Conservation (phyloP, 2,113 vertebrate species). For the Tachuris rubrigastra region DNA sequence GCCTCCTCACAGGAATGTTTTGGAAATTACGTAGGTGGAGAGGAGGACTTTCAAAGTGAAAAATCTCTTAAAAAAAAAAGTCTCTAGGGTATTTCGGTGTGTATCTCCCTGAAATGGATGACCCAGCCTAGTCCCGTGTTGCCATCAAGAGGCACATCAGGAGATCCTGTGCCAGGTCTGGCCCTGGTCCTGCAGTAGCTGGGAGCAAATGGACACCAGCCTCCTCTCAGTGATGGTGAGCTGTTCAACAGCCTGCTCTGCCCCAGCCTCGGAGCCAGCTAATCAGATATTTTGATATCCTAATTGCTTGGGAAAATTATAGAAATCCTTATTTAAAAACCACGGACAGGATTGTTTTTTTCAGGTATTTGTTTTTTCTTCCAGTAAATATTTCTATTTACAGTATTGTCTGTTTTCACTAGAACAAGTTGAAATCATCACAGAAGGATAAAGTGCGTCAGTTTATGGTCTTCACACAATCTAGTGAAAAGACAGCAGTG, state of each 20-base stretch:
- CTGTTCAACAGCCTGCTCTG: not conserved
- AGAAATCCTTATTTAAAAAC: not conserved
- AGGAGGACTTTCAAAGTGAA: not conserved
- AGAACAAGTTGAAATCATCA: constrained; percentile 99
- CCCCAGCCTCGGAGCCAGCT: not conserved
- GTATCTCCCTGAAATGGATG: not conserved
- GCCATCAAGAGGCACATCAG: not conserved
- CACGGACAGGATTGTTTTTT: not conserved
- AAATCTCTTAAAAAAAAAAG: not conserved
- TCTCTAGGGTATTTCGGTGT: not conserved
- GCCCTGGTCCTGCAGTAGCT: not conserved
- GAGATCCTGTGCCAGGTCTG: not conserved
- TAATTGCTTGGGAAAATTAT: not conserved
- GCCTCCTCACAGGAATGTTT: not conserved
- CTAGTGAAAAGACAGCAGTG: constrained; percentile 96
- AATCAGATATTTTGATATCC: not conserved
- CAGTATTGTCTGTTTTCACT: constrained; percentile 47
- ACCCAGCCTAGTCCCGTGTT: not conserved
- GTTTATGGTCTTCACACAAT: constrained; percentile 99
- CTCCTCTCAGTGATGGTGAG: not conserved
- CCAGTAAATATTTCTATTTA: not conserved
- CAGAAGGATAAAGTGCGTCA: constrained; percentile 99
- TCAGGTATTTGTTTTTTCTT: not conserved
- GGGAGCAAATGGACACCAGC: not conserved
- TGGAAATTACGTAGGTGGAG: not conserved